phyloP scores from a whole-genome alignment of 2,113 vertebrate genomes.

The Taurulus bubalis region DNA sequence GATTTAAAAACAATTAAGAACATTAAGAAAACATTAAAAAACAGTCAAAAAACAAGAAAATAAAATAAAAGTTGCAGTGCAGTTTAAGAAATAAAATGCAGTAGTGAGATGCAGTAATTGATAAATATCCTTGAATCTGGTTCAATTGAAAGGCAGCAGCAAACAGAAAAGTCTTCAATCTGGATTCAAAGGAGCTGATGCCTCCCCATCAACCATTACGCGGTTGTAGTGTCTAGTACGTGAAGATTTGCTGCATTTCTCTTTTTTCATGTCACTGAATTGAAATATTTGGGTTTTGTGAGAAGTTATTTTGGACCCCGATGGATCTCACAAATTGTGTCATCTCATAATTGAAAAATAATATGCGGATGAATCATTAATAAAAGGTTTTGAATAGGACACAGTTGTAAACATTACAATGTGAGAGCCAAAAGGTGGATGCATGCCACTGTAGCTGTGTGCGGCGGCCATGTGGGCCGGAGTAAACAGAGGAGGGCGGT shows the following conservation, averaged over 20 bases:
- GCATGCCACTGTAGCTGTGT: slow-evolving; percentile 21
- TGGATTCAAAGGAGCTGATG: no score
- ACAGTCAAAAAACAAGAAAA: no score
- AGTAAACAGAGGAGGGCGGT: slow-evolving; percentile 68
- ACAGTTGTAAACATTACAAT: slow-evolving; percentile 15
- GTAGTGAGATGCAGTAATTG: no score
- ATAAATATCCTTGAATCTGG: no score
- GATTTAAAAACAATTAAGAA: no score
- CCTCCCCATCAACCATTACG: neutral
- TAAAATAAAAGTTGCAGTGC: no score
- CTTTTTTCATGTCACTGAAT: neutral
- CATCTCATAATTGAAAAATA: neutral
- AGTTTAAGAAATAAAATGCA: no score
- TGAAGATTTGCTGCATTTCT: neutral
- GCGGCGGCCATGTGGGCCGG: slow-evolving; percentile 24
- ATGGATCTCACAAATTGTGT: neutral
- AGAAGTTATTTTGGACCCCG: no score
- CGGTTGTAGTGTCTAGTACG: neutral
- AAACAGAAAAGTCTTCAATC: neutral
- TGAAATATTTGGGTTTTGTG: neutral
- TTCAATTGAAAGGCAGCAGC: no score
- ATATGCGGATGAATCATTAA: neutral
- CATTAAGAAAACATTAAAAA: no score
- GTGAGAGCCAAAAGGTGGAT: slow-evolving; percentile 31
- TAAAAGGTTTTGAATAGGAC: slow-evolving; percentile 1